Percentiles rank a stretch among this genome's conserved stretches.
These are phyloP conservation scores for Podarcis cretensis DNA, from an alignment of 2,113 vertebrate genomes.

Conservation along the genomic window DNA sequence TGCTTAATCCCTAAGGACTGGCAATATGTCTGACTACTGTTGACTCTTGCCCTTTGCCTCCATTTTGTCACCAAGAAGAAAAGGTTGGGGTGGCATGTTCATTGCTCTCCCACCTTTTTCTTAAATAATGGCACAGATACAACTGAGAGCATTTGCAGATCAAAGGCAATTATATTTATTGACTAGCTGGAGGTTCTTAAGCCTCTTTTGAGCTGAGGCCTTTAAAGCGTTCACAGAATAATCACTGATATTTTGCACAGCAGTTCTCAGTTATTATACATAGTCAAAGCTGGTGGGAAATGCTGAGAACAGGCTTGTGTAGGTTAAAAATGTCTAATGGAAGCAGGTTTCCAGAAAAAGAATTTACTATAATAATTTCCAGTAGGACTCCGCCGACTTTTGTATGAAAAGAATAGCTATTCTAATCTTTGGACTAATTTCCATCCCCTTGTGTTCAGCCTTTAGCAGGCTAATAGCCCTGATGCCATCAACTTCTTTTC, in stretches of 20 bases:
- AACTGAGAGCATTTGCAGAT: constrained; percentile 4
- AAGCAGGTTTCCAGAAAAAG: background rate
- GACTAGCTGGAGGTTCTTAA: background rate
- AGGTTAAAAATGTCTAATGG: constrained; percentile 20
- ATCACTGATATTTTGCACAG: constrained; percentile 33
- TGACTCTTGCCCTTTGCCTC: background rate
- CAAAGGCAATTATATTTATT: constrained; percentile 30
- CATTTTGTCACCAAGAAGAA: background rate
- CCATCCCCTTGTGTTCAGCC: constrained; percentile 7
- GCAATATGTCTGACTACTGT: background rate
- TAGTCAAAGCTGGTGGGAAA: constrained; percentile 3
- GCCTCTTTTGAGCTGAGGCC: constrained; percentile 9
- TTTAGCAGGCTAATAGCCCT: background rate
- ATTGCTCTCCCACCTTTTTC: constrained; percentile 5
- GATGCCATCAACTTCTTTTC: background rate
- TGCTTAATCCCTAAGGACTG: background rate
- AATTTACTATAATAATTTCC: constrained; percentile 15
- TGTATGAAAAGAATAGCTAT: constrained; percentile 20
- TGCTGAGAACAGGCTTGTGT: background rate
- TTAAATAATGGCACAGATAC: background rate
- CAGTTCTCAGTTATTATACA: constrained; percentile 6
- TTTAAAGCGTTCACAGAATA: constrained; percentile 23
- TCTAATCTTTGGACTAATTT: constrained; percentile 15
- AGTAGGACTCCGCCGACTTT: constrained; percentile 15
- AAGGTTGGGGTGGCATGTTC: background rate